These are phyloP conservation scores for Uloborus diversus DNA, from an alignment of 1,140 invertebrate genomes.

Conservation along the genomic window DNA sequence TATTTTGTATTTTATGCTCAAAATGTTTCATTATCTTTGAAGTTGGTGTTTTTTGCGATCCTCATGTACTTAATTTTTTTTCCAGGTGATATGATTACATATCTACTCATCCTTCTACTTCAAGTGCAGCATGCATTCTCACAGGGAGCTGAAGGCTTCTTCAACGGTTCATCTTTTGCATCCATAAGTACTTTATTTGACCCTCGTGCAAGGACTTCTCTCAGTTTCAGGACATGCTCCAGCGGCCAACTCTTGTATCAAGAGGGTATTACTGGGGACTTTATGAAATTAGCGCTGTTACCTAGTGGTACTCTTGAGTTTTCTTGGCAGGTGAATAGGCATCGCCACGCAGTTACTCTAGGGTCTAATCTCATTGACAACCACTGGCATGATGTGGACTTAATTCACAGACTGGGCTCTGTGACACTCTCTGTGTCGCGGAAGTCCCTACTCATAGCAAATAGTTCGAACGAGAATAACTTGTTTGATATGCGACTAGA, in stretches of 20 bases:
- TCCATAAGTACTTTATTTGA: constrained; percentile 35
- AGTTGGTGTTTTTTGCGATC: background rate
- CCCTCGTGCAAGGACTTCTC: constrained; percentile 37
- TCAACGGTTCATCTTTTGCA: constrained; percentile 17
- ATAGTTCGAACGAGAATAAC: constrained; percentile 73
- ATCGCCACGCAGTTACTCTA: background rate
- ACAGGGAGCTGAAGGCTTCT: constrained; percentile 34
- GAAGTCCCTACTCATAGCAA: constrained; percentile 72
- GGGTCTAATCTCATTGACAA: constrained; percentile 54
- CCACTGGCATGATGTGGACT: constrained; percentile 58
- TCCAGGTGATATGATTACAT: constrained; percentile 33
- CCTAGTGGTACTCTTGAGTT: constrained; percentile 45
- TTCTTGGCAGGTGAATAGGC: constrained; percentile 14
- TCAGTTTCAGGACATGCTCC: constrained; percentile 60
- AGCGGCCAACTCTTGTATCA: constrained; percentile 57
- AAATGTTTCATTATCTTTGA: too few relatives aligned
- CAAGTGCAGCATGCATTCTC: constrained; percentile 1
- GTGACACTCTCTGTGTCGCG: constrained; percentile 48
- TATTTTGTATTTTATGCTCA: too few relatives aligned
- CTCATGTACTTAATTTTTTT: background rate
- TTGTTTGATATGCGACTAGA: constrained; percentile 71
- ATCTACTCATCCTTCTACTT: background rate
- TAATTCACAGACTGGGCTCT: constrained; percentile 50
- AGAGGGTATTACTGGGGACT: constrained; percentile 55
- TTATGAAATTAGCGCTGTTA: constrained; percentile 42